Evolutionary conservation across 2,113 vertebrate genomes (phyloP).

Genomic region (Cercocebus atys): DNA sequence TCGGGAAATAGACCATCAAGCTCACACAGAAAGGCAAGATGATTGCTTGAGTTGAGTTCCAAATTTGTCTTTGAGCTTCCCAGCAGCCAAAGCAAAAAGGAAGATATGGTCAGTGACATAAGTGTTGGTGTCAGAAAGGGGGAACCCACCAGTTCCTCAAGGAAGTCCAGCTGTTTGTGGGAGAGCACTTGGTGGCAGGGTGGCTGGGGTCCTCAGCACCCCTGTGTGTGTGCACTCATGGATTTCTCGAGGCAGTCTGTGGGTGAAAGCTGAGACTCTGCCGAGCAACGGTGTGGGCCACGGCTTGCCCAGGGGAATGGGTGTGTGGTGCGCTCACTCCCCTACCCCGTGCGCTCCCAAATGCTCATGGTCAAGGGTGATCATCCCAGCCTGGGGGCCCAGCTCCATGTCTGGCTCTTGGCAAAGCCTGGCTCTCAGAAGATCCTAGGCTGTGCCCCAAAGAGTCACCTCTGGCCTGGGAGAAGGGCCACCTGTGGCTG

Average conservation of each 20-base stretch:
- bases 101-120: background rate
- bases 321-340: accelerated
- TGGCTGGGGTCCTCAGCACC: background rate
- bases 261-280: background rate
- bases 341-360: accelerated
- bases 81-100: constrained; percentile 33
- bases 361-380: accelerated
- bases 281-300: no score
- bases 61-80: constrained; percentile 44
- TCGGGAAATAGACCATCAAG: background rate
- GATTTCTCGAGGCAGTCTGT: background rate
- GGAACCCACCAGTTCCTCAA: background rate
- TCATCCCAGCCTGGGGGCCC: no score
- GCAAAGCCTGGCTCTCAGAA: background rate
- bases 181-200: accelerated
- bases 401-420: background rate
- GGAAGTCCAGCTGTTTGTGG: background rate
- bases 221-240: accelerated
- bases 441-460: background rate
- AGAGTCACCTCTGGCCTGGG: background rate
- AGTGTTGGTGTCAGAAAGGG: background rate
- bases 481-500: background rate
- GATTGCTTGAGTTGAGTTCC: background rate
- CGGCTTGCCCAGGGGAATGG: accelerated
- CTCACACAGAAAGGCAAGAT: background rate